A percentile compares a stretch with the other conserved stretches of the same genome.
These are phyloP conservation scores for Limnephilus marmoratus DNA, from an alignment of 2,888 invertebrate genomes.

Conservation along the genomic window DNA sequence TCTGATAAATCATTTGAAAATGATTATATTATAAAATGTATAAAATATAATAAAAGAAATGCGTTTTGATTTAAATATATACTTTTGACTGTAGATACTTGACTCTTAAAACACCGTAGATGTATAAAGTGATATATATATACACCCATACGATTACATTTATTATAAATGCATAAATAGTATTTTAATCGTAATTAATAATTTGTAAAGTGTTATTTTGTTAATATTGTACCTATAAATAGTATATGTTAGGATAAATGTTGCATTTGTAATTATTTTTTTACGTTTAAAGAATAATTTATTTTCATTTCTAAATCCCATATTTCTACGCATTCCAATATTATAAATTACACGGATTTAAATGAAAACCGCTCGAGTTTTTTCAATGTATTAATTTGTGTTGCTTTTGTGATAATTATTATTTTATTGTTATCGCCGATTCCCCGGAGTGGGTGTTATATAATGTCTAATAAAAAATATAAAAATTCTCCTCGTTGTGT, in stretches of 20 bases:
- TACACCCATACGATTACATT: neutral
- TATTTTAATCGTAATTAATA: neutral
- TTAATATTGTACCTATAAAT: constrained; percentile 19
- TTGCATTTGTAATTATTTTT: constrained; percentile 6
- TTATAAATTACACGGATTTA: neutral
- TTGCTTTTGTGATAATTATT: constrained; percentile 24
- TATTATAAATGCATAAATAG: neutral
- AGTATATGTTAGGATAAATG: neutral
- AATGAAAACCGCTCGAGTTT: neutral
- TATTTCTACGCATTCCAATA: neutral
- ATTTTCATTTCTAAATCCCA: neutral
- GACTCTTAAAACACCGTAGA: neutral
- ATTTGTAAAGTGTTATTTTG: constrained; percentile 24
- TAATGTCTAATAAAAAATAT: constrained; percentile 19
- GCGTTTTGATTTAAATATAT: neutral
- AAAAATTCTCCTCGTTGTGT: neutral
- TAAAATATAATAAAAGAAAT: too few species aligned
- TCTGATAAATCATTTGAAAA: neutral
- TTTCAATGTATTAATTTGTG: neutral
- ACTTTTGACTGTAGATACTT: neutral
- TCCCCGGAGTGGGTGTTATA: constrained; percentile 6
- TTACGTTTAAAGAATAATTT: constrained; percentile 17
- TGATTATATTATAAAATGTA: too few species aligned
- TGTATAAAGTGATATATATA: constrained; percentile 11
- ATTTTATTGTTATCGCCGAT: constrained; percentile 6